phyloP scores from a whole-genome alignment of 2,888 invertebrate genomes.

The Nymphalis polychloros region DNA sequence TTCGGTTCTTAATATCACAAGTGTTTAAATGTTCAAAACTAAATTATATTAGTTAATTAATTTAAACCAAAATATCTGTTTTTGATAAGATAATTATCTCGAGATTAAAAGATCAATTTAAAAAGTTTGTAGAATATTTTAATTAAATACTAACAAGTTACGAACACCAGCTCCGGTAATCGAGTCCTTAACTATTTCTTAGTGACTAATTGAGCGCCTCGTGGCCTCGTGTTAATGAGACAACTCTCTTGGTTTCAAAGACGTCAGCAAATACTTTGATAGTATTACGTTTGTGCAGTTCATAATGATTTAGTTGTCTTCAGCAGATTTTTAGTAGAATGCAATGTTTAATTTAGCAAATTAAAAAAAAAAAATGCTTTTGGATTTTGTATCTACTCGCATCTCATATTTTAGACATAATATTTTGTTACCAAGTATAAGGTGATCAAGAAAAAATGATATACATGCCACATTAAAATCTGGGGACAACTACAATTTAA shows the following conservation, averaged over 20 bases:
- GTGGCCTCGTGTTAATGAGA: conserved; percentile 24
- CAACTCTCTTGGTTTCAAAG: conserved; percentile 22
- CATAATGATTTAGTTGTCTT: conserved; percentile 15
- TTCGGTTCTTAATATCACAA: not conserved
- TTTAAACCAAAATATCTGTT: too few relatives aligned
- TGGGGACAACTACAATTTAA: too few relatives aligned
- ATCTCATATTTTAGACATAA: too few relatives aligned
- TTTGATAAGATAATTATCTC: too few relatives aligned
- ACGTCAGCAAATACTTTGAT: conserved; percentile 27
- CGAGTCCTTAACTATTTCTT: conserved; percentile 16
- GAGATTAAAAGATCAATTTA: too few relatives aligned
- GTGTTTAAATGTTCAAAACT: not conserved
- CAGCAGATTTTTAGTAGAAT: not conserved
- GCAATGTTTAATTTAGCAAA: not conserved
- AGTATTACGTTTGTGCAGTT: conserved; percentile 24
- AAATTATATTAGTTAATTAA: too few relatives aligned
- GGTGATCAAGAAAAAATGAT: too few relatives aligned
- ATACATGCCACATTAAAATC: too few relatives aligned
- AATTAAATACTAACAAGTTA: not conserved
- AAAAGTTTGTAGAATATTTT: not conserved
- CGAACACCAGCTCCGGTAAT: conserved; percentile 1
- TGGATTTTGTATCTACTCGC: too few relatives aligned
- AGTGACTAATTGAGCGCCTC: conserved; percentile 25
- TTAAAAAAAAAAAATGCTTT: not conserved
- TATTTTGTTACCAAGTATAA: too few relatives aligned